Conservation (phyloP, 2,888 invertebrate species). For the Pteria penguin region DNA sequence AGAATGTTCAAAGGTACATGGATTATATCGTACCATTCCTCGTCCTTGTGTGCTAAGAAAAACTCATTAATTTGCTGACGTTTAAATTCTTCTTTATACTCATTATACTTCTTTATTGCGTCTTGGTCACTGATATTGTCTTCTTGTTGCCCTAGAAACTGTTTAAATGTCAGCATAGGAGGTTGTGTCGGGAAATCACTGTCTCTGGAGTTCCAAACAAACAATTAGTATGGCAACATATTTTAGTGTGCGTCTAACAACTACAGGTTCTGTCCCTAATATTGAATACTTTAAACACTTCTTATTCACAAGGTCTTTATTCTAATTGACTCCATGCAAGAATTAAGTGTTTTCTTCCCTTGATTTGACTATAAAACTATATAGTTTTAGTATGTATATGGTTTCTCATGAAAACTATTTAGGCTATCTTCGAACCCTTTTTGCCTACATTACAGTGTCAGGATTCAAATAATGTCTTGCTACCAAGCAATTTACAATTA, state of each 20-base stretch:
- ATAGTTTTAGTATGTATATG: too few species aligned
- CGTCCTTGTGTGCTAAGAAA: slow-evolving; percentile 99
- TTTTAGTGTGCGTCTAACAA: neutral
- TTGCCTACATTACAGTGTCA: slow-evolving; percentile 27
- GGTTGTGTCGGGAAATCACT: slow-evolving; percentile 88
- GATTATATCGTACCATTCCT: slow-evolving; percentile 99
- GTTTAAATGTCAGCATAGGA: slow-evolving; percentile 97
- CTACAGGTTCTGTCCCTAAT: too few species aligned
- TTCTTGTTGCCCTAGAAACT: slow-evolving; percentile 96
- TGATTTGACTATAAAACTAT: too few species aligned
- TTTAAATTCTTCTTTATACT: slow-evolving; percentile 98
- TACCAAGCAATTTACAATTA: too few species aligned
- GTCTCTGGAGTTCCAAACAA: slow-evolving; percentile 54
- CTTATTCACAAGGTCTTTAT: too few species aligned
- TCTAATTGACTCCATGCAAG: too few species aligned
- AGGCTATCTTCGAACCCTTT: neutral
- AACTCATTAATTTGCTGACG: slow-evolving; percentile 98
- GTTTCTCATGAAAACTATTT: too few species aligned
- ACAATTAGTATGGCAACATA: neutral
- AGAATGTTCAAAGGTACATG: too few species aligned
- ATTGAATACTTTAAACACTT: too few species aligned
- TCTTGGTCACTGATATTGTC: slow-evolving; percentile 96
- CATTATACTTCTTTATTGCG: slow-evolving; percentile 97
- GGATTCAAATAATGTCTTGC: too few species aligned
- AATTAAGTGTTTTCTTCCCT: too few species aligned